Evolutionary conservation across 1,140 invertebrate species (phyloP).

Genomic region (Zaprionus kolodkinae): DNA sequence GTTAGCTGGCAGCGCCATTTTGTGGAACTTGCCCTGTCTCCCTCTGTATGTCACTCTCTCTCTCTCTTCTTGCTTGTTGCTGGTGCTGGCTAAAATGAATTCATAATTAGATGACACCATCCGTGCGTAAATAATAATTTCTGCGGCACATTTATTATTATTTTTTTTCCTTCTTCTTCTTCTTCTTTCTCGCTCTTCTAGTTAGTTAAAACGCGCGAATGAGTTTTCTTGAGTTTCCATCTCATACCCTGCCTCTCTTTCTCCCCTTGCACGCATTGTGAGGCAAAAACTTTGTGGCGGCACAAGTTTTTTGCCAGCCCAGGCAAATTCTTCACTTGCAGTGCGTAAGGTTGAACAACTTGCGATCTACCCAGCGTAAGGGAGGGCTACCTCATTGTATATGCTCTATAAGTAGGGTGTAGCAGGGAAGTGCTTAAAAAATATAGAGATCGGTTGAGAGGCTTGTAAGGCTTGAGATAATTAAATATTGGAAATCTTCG

Average conservation of each 20-base stretch:
- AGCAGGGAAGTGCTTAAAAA: too few species aligned
- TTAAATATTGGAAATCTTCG: too few species aligned
- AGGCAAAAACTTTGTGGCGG: constrained; percentile 60
- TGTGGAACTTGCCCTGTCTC: constrained; percentile 5
- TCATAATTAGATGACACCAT: constrained; percentile 85
- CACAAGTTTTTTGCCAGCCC: constrained; percentile 70
- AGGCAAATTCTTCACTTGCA: constrained; percentile 37
- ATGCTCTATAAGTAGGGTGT: constrained; percentile 19
- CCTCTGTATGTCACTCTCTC: constrained; percentile 40
- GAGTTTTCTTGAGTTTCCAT: constrained; percentile 72
- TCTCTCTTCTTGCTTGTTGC: constrained; percentile 28
- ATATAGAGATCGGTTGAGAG: too few species aligned
- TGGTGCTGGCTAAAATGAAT: constrained; percentile 76
- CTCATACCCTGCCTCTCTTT: neutral
- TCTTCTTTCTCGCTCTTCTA: constrained; percentile 45
- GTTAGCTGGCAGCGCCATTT: constrained; percentile 29
- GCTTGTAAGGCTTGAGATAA: too few species aligned
- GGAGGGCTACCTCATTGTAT: neutral
- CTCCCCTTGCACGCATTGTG: constrained; percentile 52
- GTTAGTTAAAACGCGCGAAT: constrained; percentile 81
- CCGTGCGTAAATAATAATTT: constrained; percentile 84
- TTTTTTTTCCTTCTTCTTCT: neutral
- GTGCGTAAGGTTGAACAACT: constrained; percentile 66
- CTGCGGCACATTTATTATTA: constrained; percentile 56
- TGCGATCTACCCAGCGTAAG: constrained; percentile 57